These are phyloP conservation scores for Drosophila algonquin DNA, from an alignment of 2,888 invertebrate species.

Conservation along the genomic window DNA sequence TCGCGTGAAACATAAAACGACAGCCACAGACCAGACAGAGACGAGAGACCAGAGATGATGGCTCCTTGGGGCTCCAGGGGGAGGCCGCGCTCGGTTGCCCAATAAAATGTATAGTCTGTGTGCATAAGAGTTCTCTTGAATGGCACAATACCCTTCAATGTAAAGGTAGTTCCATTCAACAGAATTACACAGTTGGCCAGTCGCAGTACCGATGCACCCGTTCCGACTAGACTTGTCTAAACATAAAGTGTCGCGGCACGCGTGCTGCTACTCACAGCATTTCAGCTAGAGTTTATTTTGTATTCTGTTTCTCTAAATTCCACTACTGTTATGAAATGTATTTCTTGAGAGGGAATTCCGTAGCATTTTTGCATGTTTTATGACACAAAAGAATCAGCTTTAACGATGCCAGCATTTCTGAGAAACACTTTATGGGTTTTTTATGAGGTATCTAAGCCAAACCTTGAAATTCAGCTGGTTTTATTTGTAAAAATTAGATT, in stretches of 20 bases:
- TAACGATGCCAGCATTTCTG: background rate
- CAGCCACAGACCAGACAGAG: background rate
- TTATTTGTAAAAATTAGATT: background rate
- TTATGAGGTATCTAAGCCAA: background rate
- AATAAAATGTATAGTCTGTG: constrained; percentile 36
- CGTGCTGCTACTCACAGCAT: background rate
- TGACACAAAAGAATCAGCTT: background rate
- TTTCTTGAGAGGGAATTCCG: background rate
- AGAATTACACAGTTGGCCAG: too few relatives aligned
- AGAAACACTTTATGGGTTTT: background rate
- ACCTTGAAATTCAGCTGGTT: background rate
- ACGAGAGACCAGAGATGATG: background rate
- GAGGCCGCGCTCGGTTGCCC: constrained; percentile 61
- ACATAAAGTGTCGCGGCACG: background rate
- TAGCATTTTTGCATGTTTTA: background rate
- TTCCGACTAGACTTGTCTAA: too few relatives aligned
- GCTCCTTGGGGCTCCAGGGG: constrained; percentile 40
- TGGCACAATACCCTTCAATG: background rate
- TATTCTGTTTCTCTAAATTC: background rate
- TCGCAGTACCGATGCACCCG: too few relatives aligned
- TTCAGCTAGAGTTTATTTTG: too few relatives aligned
- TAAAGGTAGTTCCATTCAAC: background rate
- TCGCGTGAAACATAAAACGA: constrained; percentile 64
- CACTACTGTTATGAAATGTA: too few relatives aligned
- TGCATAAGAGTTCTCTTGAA: background rate